Conservation (phyloP, 2,113 vertebrate genomes). For the Planiliza haematocheilus region DNA sequence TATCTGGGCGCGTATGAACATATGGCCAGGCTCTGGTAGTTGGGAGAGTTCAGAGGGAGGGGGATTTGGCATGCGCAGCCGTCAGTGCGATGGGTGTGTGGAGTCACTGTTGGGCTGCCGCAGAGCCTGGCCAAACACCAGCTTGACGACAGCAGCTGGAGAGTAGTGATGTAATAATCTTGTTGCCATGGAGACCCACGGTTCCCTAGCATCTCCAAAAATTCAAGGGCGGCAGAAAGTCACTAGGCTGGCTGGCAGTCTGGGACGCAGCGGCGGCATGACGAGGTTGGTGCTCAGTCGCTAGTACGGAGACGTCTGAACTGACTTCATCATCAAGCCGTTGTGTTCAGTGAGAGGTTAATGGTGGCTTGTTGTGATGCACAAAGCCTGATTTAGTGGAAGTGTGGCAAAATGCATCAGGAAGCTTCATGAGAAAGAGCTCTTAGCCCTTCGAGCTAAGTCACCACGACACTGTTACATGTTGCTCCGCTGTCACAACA, state of each 20-base stretch:
- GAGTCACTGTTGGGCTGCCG: constrained; percentile 63
- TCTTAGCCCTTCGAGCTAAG: constrained; percentile 13
- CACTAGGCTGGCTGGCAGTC: constrained; percentile 54
- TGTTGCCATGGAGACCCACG: constrained; percentile 81
- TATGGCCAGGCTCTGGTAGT: constrained; percentile 2
- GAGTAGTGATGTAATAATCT: constrained; percentile 79
- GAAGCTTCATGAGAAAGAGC: neutral
- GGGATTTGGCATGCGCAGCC: constrained; percentile 37
- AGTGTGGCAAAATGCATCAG: neutral
- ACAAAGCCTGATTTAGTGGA: neutral
- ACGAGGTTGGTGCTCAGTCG: constrained; percentile 13
- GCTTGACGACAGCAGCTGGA: constrained; percentile 76
- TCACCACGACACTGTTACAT: constrained; percentile 17
- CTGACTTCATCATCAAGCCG: constrained; percentile 1
- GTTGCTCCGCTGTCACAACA: constrained; percentile 13
- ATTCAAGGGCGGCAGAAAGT: constrained; percentile 79
- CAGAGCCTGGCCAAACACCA: constrained; percentile 73
- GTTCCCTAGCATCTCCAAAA: constrained; percentile 74
- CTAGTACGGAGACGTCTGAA: neutral
- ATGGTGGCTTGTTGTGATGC: neutral
- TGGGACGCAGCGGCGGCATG: constrained; percentile 47
- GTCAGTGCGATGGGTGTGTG: constrained; percentile 41
- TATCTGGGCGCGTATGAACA: neutral
- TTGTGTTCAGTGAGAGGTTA: constrained; percentile 3
- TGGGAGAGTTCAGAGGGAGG: constrained; percentile 39